Evolutionary conservation across 2,797 vertebrate species (phyloP).

Genomic region (Distichodus sexfasciatus): DNA sequence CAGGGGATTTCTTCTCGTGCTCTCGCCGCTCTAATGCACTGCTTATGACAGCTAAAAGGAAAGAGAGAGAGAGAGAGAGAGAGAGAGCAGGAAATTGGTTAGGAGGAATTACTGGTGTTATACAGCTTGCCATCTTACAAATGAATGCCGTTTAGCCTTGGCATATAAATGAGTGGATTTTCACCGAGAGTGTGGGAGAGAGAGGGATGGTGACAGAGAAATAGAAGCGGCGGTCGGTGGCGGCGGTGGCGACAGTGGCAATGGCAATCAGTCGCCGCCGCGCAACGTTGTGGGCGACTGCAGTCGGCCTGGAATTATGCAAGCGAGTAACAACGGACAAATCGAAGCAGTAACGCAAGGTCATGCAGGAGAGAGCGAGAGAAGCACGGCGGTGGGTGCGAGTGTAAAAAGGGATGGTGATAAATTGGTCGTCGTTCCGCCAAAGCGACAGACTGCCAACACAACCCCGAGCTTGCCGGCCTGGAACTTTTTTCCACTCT

Average conservation of each 20-base stretch:
- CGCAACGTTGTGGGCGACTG: too few relatives aligned
- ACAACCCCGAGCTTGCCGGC: constrained; percentile 68
- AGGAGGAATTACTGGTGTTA: constrained; percentile 87
- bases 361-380: constrained; percentile 89
- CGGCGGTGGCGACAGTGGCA: constrained; percentile 61
- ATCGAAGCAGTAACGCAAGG: constrained; percentile 89
- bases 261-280: too few relatives aligned
- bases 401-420: constrained; percentile 90
- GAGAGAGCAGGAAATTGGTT: constrained; percentile 80
- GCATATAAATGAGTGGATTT: constrained; percentile 92
- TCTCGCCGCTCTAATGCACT: constrained; percentile 78
- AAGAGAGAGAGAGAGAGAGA: too few relatives aligned
- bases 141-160: constrained; percentile 84
- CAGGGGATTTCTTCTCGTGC: constrained; percentile 69
- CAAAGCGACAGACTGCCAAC: constrained; percentile 90
- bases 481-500: constrained; percentile 59
- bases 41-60: constrained; percentile 90
- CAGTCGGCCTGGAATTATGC: constrained; percentile 91
- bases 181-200: constrained; percentile 67
- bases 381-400: constrained; percentile 88
- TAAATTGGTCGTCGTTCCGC: constrained; percentile 96
- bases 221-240: constrained; percentile 58
- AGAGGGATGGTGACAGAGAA: constrained; percentile 43
- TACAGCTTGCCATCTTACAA: constrained; percentile 81
- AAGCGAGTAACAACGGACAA: constrained; percentile 91